phyloP scores from a whole-genome alignment of 2,797 vertebrate genomes.

The Esox masquinongy region DNA sequence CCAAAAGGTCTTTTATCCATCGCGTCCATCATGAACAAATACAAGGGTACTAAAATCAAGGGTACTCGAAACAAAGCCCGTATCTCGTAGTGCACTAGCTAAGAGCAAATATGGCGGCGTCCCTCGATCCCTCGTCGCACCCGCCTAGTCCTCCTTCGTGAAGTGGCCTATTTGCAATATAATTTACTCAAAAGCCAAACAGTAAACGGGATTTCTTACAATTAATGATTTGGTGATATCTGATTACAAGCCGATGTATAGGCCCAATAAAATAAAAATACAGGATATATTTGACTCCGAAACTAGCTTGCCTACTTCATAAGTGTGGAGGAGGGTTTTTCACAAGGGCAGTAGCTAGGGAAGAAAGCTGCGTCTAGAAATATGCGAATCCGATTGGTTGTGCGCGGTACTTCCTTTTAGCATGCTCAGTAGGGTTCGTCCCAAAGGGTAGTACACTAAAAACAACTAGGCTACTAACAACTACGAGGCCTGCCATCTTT shows the following conservation, averaged over 20 bases:
- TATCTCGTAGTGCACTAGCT: constrained; percentile 3
- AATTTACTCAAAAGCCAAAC: not conserved
- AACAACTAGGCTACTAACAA: not conserved
- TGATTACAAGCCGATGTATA: not conserved
- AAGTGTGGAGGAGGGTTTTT: not conserved
- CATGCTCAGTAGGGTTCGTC: not conserved
- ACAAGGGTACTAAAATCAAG: constrained; percentile 12
- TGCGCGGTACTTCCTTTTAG: not conserved
- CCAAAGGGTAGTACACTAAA: not conserved
- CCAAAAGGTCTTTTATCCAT: constrained; percentile 10
- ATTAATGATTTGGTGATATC: not conserved
- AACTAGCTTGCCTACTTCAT: not conserved
- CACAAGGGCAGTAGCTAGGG: constrained; percentile 9
- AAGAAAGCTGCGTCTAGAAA: constrained; percentile 1
- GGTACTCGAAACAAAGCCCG: not conserved
- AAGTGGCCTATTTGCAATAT: not conserved
- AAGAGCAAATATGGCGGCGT: constrained; percentile 18
- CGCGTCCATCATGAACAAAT: constrained; percentile 14
- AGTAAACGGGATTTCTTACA: not conserved
- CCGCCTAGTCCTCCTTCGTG: not conserved
- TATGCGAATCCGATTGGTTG: constrained; percentile 4
- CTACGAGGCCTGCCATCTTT: not conserved
- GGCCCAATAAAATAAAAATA: not conserved
- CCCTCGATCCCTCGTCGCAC: not conserved
- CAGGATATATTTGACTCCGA: not conserved